These are phyloP conservation scores for Tridacna crocea DNA, from an alignment of 2,888 invertebrate genomes.

Conservation along the genomic window DNA sequence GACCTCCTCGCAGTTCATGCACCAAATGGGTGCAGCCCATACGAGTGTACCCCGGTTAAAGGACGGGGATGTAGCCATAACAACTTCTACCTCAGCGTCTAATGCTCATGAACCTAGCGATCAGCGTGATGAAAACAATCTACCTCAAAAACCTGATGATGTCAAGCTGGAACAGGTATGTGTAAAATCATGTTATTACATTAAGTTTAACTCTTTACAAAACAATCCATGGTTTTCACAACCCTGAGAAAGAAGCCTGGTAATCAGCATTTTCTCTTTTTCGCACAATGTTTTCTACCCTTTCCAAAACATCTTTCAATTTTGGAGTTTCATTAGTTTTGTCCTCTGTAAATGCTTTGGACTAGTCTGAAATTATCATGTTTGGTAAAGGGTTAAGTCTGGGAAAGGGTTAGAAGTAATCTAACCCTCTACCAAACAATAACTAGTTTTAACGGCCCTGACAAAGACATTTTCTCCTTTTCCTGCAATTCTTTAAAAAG, in stretches of 20 bases:
- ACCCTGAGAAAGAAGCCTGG: neutral
- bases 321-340: too few relatives aligned
- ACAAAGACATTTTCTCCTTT: too few relatives aligned
- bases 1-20: constrained; percentile 54
- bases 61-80: constrained; percentile 54
- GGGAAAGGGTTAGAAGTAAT: too few relatives aligned
- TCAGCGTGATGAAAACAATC: constrained; percentile 44
- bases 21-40: constrained; percentile 33
- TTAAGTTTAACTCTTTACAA: neutral
- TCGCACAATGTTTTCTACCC: neutral
- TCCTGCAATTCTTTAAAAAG: too few relatives aligned
- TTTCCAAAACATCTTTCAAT: too few relatives aligned
- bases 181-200: neutral
- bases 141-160: constrained; percentile 56
- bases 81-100: constrained; percentile 60
- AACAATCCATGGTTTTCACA: too few relatives aligned
- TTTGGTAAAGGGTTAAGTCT: too few relatives aligned
- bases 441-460: too few relatives aligned
- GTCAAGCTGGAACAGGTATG: constrained; percentile 76
- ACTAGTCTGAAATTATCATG: too few relatives aligned
- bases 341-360: too few relatives aligned
- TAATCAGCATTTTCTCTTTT: neutral
- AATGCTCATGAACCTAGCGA: constrained; percentile 49
- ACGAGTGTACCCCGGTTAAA: constrained; percentile 41
- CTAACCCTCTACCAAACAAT: too few relatives aligned